Base-by-base conservation (phyloP, 2,888 invertebrate genomes). In the Allophyes oxyacanthae region DNA sequence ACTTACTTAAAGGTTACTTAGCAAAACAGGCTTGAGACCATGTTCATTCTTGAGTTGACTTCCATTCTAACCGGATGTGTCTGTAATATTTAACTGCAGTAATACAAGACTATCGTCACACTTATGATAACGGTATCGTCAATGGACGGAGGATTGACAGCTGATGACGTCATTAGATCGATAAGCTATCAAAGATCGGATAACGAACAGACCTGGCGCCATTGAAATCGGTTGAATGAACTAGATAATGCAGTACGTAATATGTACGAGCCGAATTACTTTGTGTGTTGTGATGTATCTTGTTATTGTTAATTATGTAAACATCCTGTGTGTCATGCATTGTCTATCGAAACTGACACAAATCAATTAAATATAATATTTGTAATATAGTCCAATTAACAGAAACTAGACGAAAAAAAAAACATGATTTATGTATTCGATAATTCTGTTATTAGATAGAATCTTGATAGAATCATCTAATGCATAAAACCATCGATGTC, bases 201-300 rank as follows among this genome's bases (percentile, higher is more conserved):
- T 89, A 87, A 80, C 57, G 56, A 30, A 14, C 75, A 83, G 87
- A 85, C 85, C 63, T 81, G 89, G 88, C 88, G 88, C 89, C 87
- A 69, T 61, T 20, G 13, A 42, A 25, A 45, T 54, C 38, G 32
- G 36, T 32, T 55, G 52, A 66, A 50, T 50, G 40, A 14, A 44
- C 40, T 30, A 43, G 25, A 57, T 41, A 30, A 37, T 54, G 9
- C 13, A 26, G 43, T 40, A 57, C 59, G 56, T 58, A 51, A 28
- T 28, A 28, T 4, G 6, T 28, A 8, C 4, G 5, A 8, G 28
- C 15, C 32, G 44, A 61, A 65, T 48, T 61, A 34, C 4, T n/a
- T 51, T 43, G 57, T 40, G 44, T 37, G 32, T 40, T 43, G 40
- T 37, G 14, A 30, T 37, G 68, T 65, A 50, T 49, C 37, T 13